Conservation (phyloP, 2,888 invertebrate species). For the Tipula vernalis region DNA sequence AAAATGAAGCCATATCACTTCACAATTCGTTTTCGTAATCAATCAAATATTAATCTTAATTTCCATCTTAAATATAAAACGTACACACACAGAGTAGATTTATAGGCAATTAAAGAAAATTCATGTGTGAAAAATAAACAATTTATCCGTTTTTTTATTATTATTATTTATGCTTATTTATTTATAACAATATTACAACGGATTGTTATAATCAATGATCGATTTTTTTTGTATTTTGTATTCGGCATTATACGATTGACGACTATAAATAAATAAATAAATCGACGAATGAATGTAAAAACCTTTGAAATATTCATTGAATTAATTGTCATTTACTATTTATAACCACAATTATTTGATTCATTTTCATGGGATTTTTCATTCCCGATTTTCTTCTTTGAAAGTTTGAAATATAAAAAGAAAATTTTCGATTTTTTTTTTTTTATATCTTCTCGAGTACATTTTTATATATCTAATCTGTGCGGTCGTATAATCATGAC, state of each 20-base stretch:
- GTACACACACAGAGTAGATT: not conserved
- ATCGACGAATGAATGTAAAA: not conserved
- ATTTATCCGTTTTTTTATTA: not conserved
- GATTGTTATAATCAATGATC: not conserved
- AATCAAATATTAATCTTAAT: slow-evolving; percentile 4
- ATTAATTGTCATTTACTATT: not conserved
- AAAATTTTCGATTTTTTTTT: not conserved
- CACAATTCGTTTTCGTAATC: not conserved
- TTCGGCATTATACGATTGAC: not conserved
- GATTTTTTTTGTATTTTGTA: not conserved
- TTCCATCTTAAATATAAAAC: not conserved
- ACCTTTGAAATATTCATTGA: not conserved
- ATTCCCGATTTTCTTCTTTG: not conserved
- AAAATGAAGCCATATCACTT: not conserved
- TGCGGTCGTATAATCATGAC: not conserved
- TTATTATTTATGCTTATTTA: not conserved
- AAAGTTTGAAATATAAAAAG: not conserved
- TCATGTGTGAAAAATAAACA: slow-evolving; percentile 4
- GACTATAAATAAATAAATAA: not conserved
- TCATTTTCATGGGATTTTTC: not conserved
- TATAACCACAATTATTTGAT: not conserved
- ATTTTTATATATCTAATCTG: not conserved
- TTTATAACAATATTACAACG: not conserved
- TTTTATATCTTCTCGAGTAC: not conserved
- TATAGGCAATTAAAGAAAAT: slow-evolving; percentile 4